These are phyloP conservation scores for Caenorhabditis sulstoni DNA, from an alignment of 2,888 invertebrate genomes.

Conservation along the genomic window DNA sequence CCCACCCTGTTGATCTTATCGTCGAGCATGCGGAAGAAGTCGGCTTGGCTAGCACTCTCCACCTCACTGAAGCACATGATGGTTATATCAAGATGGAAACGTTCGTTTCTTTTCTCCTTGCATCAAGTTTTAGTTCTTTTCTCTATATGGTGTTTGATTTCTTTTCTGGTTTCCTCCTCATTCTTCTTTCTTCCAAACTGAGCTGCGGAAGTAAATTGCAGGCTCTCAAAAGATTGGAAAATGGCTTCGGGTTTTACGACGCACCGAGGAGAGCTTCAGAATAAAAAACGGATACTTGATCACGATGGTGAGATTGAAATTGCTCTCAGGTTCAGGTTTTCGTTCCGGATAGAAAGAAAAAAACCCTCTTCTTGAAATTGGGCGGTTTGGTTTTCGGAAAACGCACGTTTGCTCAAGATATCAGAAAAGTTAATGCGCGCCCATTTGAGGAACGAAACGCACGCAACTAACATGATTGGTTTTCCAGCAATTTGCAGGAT, in stretches of 20 bases:
- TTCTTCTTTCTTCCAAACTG: not conserved
- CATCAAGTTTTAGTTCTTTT: constrained; percentile 25
- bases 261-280: not conserved
- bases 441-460: not conserved
- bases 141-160: constrained; percentile 16
- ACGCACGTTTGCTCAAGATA: too few species aligned
- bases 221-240: not conserved
- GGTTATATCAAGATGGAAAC: constrained; percentile 18
- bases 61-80: constrained; percentile 66
- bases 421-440: not conserved
- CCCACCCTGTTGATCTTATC: constrained; percentile 74
- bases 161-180: not conserved
- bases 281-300: too few species aligned
- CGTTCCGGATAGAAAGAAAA: not conserved
- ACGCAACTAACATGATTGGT: constrained; percentile 60
- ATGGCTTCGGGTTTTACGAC: constrained; percentile 8
- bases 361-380: too few species aligned
- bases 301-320: not conserved
- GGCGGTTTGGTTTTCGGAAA: too few species aligned
- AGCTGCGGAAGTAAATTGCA: constrained; percentile 17
- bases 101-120: not conserved
- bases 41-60: constrained; percentile 76
- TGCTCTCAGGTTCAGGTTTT: not conserved
- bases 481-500: constrained; percentile 59
- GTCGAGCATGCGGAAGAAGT: constrained; percentile 78